Evolutionary conservation across 1,140 invertebrate species (phyloP).

Genomic region (Drosophila subobscura): DNA sequence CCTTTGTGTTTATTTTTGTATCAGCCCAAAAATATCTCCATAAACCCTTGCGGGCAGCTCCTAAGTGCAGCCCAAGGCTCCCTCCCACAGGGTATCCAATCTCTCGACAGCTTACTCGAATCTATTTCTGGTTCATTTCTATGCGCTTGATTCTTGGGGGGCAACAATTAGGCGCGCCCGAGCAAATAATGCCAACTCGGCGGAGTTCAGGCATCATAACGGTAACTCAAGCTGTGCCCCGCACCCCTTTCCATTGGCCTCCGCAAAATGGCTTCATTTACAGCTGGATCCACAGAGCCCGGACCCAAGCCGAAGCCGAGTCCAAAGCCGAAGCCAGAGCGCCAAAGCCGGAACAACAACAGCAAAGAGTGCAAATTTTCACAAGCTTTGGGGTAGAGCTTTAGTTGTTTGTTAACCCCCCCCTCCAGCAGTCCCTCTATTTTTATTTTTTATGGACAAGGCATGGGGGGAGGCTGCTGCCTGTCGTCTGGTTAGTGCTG

Average conservation of each 20-base stretch:
- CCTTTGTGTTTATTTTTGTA: too few relatives aligned
- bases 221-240: conserved; percentile 10
- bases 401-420: conserved; percentile 35
- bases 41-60: too few relatives aligned
- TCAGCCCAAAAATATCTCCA: too few relatives aligned
- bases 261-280: conserved; percentile 69
- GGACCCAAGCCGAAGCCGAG: too few relatives aligned
- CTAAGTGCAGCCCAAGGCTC: too few relatives aligned
- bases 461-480: not conserved
- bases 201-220: conserved; percentile 19
- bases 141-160: not conserved
- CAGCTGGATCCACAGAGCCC: conserved; percentile 9
- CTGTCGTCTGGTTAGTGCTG: conserved; percentile 21
- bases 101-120: too few relatives aligned
- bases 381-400: conserved; percentile 45
- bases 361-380: conserved; percentile 48
- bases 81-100: too few relatives aligned
- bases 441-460: conserved; percentile 13
- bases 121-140: too few relatives aligned
- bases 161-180: conserved; percentile 45
- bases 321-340: too few relatives aligned
- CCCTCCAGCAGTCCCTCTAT: not conserved
- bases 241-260: not conserved
- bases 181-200: conserved; percentile 51
- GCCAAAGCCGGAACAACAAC: conserved; percentile 16